Conservation (phyloP, 30 jellyfish, hydroid and myxozoan genomes). For the Turritopsis dohrnii region DNA sequence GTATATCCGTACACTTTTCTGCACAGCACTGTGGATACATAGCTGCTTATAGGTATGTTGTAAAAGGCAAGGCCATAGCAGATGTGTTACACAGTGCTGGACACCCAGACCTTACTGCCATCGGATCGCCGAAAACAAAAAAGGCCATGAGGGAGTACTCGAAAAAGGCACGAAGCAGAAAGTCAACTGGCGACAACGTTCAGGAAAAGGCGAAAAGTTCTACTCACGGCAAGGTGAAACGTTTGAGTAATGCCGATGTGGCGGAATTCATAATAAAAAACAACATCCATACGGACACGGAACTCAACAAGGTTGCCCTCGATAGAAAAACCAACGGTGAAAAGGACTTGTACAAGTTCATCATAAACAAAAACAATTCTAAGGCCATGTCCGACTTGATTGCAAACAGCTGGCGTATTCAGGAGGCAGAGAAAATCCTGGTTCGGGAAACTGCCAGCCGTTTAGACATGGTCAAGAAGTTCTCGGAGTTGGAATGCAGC, state of each 20-base stretch:
- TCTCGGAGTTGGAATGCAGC: too few relatives aligned
- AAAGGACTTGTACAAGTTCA: not conserved
- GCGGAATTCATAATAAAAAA: not conserved
- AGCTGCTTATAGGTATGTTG: conserved; percentile 25
- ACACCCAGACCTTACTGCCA: conserved; percentile 30
- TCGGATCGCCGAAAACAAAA: conserved; percentile 35
- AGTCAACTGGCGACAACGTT: not conserved
- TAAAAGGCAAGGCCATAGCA: conserved; percentile 11
- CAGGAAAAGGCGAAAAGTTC: not conserved
- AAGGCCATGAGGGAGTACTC: conserved; percentile 21
- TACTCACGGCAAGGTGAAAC: not conserved
- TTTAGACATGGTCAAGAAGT: too few relatives aligned
- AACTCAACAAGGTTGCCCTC: too few relatives aligned
- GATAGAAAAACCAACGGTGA: too few relatives aligned
- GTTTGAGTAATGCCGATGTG: not conserved
- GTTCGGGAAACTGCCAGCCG: too few relatives aligned
- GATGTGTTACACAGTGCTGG: too few relatives aligned
- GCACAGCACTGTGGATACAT: conserved; percentile 17
- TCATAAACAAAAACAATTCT: not conserved
- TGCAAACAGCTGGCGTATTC: not conserved
- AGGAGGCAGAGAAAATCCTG: not conserved
- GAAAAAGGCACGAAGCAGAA: not conserved
- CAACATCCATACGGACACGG: not conserved
- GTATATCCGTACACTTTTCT: conserved; percentile 26
- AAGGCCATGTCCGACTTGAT: not conserved